phyloP scores from a whole-genome alignment of 2,113 vertebrate species.

The Rhodinocichla rosea region DNA sequence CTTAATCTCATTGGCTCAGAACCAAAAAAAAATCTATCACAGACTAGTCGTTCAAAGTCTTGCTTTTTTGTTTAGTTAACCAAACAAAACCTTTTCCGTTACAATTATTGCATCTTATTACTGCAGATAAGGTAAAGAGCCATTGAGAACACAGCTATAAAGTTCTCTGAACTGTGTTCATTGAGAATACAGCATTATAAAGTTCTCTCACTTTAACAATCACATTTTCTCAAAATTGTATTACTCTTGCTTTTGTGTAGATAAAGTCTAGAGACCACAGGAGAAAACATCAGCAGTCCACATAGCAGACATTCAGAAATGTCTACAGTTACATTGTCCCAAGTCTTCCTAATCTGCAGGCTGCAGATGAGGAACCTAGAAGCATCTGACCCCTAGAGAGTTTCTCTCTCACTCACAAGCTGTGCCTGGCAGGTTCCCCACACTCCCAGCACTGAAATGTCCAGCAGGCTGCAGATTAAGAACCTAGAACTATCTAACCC shows the following conservation, averaged over 20 bases:
- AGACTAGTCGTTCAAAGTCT: background rate
- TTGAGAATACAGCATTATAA: accelerated
- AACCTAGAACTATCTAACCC: too few relatives aligned
- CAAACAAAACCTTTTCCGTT: background rate
- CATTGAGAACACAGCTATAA: accelerated
- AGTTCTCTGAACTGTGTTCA: background rate
- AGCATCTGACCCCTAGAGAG: too few relatives aligned
- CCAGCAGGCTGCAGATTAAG: too few relatives aligned
- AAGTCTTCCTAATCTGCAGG: too few relatives aligned
- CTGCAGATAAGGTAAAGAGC: background rate
- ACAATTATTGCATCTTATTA: background rate
- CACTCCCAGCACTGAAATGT: too few relatives aligned
- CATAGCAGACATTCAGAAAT: accelerated
- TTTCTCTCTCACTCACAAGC: too few relatives aligned
- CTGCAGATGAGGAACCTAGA: too few relatives aligned
- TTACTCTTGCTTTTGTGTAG: background rate
- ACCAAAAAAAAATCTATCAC: background rate
- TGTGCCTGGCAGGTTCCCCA: too few relatives aligned
- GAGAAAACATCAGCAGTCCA: background rate
- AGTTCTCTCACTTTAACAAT: background rate
- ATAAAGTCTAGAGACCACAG: background rate
- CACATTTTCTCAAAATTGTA: background rate
- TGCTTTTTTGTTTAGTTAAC: background rate
- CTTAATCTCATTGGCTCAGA: background rate
- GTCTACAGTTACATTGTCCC: too few relatives aligned